These are phyloP conservation scores for Torymus auratus DNA, from an alignment of 2,888 invertebrate genomes.

Conservation along the genomic window DNA sequence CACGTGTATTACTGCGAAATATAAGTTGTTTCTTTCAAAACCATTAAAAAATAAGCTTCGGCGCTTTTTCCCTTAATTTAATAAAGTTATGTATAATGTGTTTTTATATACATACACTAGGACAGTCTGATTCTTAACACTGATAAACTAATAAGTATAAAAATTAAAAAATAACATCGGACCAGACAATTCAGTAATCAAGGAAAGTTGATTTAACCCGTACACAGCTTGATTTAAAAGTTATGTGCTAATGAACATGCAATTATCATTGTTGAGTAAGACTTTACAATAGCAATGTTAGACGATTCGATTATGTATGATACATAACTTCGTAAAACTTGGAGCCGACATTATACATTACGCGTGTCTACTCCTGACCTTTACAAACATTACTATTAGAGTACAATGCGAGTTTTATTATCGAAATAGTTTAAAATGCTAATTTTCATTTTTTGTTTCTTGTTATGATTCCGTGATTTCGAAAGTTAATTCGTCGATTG, in stretches of 20 bases:
- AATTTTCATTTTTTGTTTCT: constrained; percentile 20
- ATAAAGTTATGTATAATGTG: constrained; percentile 43
- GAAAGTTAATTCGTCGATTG: constrained; percentile 18
- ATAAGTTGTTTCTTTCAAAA: constrained; percentile 42
- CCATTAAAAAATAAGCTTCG: constrained; percentile 45
- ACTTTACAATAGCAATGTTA: constrained; percentile 63
- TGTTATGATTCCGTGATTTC: constrained; percentile 2
- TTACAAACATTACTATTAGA: constrained; percentile 52
- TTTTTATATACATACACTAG: constrained; percentile 49
- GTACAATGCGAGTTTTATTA: constrained; percentile 52
- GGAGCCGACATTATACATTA: constrained; percentile 34
- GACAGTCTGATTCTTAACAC: constrained; percentile 50
- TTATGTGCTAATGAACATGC: constrained; percentile 64
- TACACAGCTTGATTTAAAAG: constrained; percentile 63
- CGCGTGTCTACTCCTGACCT: constrained; percentile 22
- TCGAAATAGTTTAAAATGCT: constrained; percentile 46
- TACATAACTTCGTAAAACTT: constrained; percentile 59
- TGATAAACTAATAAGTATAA: constrained; percentile 54
- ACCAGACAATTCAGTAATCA: constrained; percentile 51
- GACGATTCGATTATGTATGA: constrained; percentile 59
- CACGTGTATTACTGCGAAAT: constrained; percentile 35
- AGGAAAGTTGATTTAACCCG: constrained; percentile 51
- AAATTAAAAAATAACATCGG: constrained; percentile 55
- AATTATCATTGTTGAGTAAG: constrained; percentile 62
- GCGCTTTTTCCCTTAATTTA: constrained; percentile 41